Base-by-base conservation (phyloP, 2,888 invertebrate species). In the Miltochrista miniata region DNA sequence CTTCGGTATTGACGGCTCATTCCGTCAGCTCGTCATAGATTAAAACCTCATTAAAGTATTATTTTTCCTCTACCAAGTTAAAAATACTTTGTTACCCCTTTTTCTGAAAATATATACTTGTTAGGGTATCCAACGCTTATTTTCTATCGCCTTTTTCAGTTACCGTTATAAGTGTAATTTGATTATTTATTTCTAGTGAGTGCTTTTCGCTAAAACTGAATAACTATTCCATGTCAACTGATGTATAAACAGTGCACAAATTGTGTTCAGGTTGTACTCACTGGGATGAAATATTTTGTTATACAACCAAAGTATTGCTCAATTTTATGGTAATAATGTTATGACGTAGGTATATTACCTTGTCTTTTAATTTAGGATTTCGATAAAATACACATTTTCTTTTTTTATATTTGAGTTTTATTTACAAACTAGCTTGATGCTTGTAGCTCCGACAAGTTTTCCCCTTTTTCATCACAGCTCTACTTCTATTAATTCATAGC, bases 1-100 rank as follows among this genome's bases (percentile, higher is more conserved):
- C 3, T 97, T 97, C 72, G 97, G 97, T n/a, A 93, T 97, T 72
- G 97, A 97, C 71, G 97, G 97, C 36, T 96, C 97, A 42, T 97
- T 97, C 92, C 94, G 96, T 72, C 96, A 97, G 83, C 89, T 97
- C 51, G 93, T 94, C 70, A 96, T 97, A 72, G 96, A 97, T 90
- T 97, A 83, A 68, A 45, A 24, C 13, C 24, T 35, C 49, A 35
- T 46, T 41, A 34, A 56, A 40, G 34, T 35, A 47, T 44, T 53
- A 56, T 54, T 45, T 44, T 24, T 53, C 54, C 55, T 43, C 46
- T 34, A n/a, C 48, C 45, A 51, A 69, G 61, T 69, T 68, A 31
- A 59, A 63, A 57, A 68, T 45, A 33, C 37, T 7, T 11, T 4
- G 15, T 14, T 51, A 33, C 14, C 18, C 30, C n/a, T 8, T 35